Base-by-base conservation (phyloP, 2,888 invertebrate species). In the Noctua comes region DNA sequence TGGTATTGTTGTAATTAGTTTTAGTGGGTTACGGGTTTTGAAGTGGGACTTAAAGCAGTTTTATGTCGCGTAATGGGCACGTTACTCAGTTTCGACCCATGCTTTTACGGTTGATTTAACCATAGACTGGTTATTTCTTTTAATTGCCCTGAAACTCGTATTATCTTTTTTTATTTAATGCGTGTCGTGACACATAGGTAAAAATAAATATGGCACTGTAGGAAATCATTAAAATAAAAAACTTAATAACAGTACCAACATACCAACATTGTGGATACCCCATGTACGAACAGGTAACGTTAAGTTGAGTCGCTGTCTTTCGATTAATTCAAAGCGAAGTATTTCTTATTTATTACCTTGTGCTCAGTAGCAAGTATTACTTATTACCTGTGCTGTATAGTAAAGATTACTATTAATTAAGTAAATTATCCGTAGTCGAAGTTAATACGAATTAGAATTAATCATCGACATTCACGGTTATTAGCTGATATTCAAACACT, bases 1-100 rank as follows among this genome's bases (percentile, higher is more conserved):
- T 59, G 10, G 31, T 73, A 78, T 78, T 83, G 66, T 79, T 62
- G 86, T 83, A 83, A 76, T 83, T 86, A 72, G 40, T 73, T 82
- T 73, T 66, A 51, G 48, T 36, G 11, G 46, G 68, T 83, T 77
- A 51, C 27, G 31, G 24, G 57, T 43, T 72, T 77, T 77, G 1
- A 46, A 83, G 51, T 66, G 43, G 36, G 11, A 16, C 48, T 68
- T 31, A 46, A 64, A 83, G 36, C 27, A 46, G 68, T 46, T 75
- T 40, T 46, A 36, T 36, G 51, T 68, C 27, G 27, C 59, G 16
- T 68, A 59, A 74, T 68, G 43, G 27, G 16, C 31, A 27, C 36
- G 13, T 40, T 16, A 54, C 18, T 24, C n/a, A 7, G 24, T 66
- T 79, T 82, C 40, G 11, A 40, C 57, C n/a, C 43, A 21, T 51